Evolutionary conservation across 2,888 invertebrate genomes (phyloP).

Genomic region (Spodoptera exigua): DNA sequence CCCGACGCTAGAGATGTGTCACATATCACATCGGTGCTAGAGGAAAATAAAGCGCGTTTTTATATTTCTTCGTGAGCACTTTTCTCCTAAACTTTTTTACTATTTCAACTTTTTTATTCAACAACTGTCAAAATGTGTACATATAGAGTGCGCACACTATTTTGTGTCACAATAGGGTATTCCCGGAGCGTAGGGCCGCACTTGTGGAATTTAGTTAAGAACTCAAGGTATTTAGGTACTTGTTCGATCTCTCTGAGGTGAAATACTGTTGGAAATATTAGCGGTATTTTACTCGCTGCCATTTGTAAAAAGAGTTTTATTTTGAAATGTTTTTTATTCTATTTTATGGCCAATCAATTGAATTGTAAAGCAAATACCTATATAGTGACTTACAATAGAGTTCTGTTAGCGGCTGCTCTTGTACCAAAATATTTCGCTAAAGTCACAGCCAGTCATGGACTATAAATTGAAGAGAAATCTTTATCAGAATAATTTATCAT

Average conservation of each 20-base stretch:
- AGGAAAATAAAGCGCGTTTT: conserved; percentile 57
- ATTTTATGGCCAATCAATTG: not conserved
- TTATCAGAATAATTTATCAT: conserved; percentile 46
- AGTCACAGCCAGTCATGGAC: conserved; percentile 25
- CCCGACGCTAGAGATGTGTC: conserved; percentile 53
- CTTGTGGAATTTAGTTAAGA: conserved; percentile 72
- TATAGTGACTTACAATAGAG: conserved; percentile 3
- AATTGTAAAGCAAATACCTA: not conserved
- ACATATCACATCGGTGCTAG: conserved; percentile 52
- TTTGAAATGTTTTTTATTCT: not conserved
- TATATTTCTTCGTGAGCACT: conserved; percentile 59
- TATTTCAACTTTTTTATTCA: conserved; percentile 67
- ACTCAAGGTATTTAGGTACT: conserved; percentile 66
- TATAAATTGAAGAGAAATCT: conserved; percentile 48
- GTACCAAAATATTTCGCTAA: conserved; percentile 3
- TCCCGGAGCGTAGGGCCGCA: conserved; percentile 66
- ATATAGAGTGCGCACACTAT: conserved; percentile 61
- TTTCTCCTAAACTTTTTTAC: conserved; percentile 60
- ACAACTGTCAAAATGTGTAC: conserved; percentile 65
- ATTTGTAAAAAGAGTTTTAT: not conserved
- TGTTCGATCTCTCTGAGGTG: conserved; percentile 58
- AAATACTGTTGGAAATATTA: conserved; percentile 55
- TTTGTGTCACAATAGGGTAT: conserved; percentile 73
- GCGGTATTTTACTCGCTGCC: conserved; percentile 39
- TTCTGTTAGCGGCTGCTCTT: not conserved